These are phyloP conservation scores for Scolopax bukidnonensis DNA, from an alignment of 2,797 vertebrate genomes.

Conservation along the genomic window DNA sequence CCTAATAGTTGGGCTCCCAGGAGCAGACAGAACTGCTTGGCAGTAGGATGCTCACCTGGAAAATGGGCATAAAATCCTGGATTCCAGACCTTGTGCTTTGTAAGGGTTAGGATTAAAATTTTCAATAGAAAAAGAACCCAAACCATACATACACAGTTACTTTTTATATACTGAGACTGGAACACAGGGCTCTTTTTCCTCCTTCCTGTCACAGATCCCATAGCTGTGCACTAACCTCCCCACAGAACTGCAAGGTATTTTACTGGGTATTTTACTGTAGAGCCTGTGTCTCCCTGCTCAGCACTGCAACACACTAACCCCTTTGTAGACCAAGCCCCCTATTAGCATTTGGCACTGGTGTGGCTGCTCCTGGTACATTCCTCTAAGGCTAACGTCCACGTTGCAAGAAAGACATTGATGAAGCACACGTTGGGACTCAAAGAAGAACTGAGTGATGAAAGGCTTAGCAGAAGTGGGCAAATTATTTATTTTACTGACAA, in stretches of 20 bases:
- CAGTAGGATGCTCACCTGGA: background rate
- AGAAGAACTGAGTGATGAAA: background rate
- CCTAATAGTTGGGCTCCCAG: background rate
- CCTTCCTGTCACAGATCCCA: background rate
- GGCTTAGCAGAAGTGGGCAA: background rate
- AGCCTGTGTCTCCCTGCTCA: background rate
- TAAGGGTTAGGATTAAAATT: background rate
- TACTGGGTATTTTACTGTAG: background rate
- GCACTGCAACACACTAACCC: background rate
- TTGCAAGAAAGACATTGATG: background rate
- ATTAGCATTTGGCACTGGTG: background rate
- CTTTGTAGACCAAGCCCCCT: background rate
- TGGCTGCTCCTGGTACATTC: background rate
- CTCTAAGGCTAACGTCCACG: background rate
- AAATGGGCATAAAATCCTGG: background rate
- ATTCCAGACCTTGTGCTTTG: rapidly evolving
- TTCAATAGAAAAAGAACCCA: background rate
- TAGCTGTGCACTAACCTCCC: background rate
- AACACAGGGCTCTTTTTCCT: background rate
- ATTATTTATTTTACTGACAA: background rate
- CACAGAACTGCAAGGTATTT: background rate
- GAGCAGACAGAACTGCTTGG: background rate
- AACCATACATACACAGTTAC: background rate
- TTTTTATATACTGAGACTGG: background rate
- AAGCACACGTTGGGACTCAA: background rate